Evolutionary conservation across 2,113 vertebrate species (phyloP).

Genomic region (Xenopus tropicalis): DNA sequence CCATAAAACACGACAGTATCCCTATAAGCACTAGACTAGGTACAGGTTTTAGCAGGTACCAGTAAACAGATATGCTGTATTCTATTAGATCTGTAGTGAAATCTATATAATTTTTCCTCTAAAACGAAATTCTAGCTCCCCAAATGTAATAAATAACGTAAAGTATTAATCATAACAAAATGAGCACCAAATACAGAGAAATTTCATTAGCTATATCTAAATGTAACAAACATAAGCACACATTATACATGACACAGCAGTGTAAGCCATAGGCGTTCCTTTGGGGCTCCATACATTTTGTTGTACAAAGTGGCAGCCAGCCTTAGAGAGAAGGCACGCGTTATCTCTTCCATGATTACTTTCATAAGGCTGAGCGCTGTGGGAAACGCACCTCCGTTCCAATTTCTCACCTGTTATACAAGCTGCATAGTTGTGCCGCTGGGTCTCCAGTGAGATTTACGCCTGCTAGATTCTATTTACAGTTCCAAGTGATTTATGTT

Average conservation of each 20-base stretch:
- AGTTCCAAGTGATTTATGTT: constrained; percentile 39
- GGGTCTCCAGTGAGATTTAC: constrained; percentile 41
- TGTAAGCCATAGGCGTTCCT: too few relatives aligned
- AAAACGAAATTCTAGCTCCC: neutral
- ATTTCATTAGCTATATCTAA: too few relatives aligned
- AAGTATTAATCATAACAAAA: neutral
- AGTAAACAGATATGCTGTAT: neutral
- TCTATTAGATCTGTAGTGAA: neutral
- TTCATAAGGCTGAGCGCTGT: constrained; percentile 14
- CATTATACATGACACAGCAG: too few relatives aligned
- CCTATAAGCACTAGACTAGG: constrained; percentile 2
- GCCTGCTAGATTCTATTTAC: constrained; percentile 44
- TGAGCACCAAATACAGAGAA: too few relatives aligned
- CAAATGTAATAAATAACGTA: neutral
- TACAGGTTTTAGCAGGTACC: neutral
- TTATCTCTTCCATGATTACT: constrained; percentile 28
- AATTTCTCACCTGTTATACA: constrained; percentile 46
- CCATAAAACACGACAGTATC: too few relatives aligned
- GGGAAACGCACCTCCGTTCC: constrained; percentile 32
- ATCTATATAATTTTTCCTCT: neutral
- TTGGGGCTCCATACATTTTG: neutral
- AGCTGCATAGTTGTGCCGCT: constrained; percentile 33
- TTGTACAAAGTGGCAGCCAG: constrained; percentile 20
- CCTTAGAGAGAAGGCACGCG: constrained; percentile 29
- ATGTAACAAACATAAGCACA: too few relatives aligned